Evolutionary conservation across 2,113 vertebrate species (phyloP).

Genomic region (Hippocampus zosterae): DNA sequence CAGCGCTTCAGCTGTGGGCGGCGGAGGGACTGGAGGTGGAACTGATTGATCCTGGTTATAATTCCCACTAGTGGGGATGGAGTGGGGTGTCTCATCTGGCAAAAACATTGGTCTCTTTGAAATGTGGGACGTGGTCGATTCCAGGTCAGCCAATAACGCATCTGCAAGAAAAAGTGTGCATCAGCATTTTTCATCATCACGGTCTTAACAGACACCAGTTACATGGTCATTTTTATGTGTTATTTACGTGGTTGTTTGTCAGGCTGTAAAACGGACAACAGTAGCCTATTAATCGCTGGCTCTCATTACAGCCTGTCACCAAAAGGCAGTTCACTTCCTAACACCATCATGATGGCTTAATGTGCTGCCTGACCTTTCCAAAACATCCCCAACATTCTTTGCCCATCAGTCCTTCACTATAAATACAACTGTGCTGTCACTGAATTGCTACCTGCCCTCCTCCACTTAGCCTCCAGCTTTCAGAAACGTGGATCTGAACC

Average conservation of each 20-base stretch:
- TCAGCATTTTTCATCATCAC: not conserved
- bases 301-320: slow-evolving; percentile 41
- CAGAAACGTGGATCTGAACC: not conserved
- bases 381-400: slow-evolving; percentile 24
- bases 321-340: slow-evolving; percentile 12
- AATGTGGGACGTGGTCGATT: slow-evolving; percentile 96
- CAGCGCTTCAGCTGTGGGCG: slow-evolving; percentile 84
- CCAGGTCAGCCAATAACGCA: slow-evolving; percentile 90
- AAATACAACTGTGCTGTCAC: slow-evolving; percentile 30
- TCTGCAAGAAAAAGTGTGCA: slow-evolving; percentile 66
- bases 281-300: slow-evolving; percentile 21
- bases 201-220: not conserved
- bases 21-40: slow-evolving; percentile 84
- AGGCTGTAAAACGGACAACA: slow-evolving; percentile 45
- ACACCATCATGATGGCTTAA: not conserved
- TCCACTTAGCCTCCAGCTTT: not conserved
- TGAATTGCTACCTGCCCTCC: slow-evolving; percentile 9
- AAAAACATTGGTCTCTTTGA: slow-evolving; percentile 90
- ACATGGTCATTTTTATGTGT: no score
- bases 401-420: slow-evolving; percentile 25
- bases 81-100: slow-evolving; percentile 89
- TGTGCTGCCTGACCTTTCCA: slow-evolving; percentile 22
- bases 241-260: not conserved
- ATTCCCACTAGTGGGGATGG: slow-evolving; percentile 85
- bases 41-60: slow-evolving; percentile 82